Conservation (phyloP, 2,113 vertebrate genomes). For the Gymnarchus niloticus region DNA sequence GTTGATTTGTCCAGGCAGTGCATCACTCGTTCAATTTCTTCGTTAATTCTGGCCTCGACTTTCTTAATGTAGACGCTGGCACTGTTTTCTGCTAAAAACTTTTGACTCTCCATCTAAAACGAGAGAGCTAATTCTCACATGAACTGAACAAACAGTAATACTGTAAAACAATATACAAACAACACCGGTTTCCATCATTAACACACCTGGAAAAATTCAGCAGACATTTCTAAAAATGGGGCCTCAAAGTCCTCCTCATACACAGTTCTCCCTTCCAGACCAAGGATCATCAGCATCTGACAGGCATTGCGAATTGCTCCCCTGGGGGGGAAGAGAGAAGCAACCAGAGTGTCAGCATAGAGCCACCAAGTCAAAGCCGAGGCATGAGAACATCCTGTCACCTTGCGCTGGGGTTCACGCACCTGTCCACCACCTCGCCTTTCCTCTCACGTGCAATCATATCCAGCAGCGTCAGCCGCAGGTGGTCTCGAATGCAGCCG, state of each 20-base stretch:
- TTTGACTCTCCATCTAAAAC: conserved; percentile 97
- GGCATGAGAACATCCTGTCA: no score
- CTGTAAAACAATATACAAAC: neutral
- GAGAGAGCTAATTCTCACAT: neutral
- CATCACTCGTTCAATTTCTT: conserved; percentile 98
- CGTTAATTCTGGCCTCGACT: conserved; percentile 97
- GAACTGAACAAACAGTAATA: neutral
- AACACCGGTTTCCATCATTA: neutral
- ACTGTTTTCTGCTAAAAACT: conserved; percentile 97
- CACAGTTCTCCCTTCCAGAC: conserved; percentile 93
- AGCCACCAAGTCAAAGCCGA: no score
- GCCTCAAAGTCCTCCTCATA: conserved; percentile 99
- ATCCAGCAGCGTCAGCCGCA: conserved; percentile 89
- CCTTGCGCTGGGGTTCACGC: conserved; percentile 21
- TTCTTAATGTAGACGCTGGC: conserved; percentile 99
- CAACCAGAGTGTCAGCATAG: no score
- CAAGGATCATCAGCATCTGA: conserved; percentile 99
- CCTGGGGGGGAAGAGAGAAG: conserved; percentile 51
- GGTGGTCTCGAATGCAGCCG: conserved; percentile 93
- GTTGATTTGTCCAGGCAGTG: conserved; percentile 98
- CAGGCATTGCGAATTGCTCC: conserved; percentile 97
- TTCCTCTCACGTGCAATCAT: conserved; percentile 97
- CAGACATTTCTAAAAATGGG: conserved; percentile 99
- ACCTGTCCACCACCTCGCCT: conserved; percentile 98
- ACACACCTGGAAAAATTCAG: conserved; percentile 98